These are phyloP conservation scores for Trypoxylon attenuatum DNA, from an alignment of 2,888 invertebrate genomes.

Conservation along the genomic window DNA sequence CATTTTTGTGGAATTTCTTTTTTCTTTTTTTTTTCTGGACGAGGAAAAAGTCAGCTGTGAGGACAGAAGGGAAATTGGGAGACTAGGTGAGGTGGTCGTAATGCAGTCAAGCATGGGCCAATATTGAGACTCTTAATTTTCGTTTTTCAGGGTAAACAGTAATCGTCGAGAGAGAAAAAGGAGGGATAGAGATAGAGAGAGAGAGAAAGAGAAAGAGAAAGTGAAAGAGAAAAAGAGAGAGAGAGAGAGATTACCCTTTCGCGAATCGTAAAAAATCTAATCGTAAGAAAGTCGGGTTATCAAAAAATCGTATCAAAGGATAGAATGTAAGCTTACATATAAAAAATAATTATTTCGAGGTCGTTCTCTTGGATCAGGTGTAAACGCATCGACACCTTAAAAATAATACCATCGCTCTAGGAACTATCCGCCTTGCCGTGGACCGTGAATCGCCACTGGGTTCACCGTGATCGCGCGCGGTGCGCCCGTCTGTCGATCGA, in stretches of 20 bases:
- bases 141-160: too few relatives aligned
- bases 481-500: background rate
- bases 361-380: constrained; percentile 49
- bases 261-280: background rate
- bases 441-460: constrained; percentile 48
- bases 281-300: constrained; percentile 12
- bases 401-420: constrained; percentile 73
- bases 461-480: constrained; percentile 4
- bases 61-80: too few relatives aligned
- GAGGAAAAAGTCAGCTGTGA: background rate
- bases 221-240: too few relatives aligned
- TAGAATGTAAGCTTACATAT: constrained; percentile 38
- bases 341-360: constrained; percentile 46
- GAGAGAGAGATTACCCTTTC: too few relatives aligned
- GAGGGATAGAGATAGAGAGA: too few relatives aligned
- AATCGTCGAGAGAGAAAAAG: too few relatives aligned
- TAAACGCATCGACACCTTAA: constrained; percentile 70
- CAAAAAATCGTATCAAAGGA: constrained; percentile 16
- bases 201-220: constrained; percentile 1
- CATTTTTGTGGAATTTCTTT: constrained; percentile 6
- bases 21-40: too few relatives aligned
- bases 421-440: constrained; percentile 69
- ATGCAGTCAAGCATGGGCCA: too few relatives aligned
- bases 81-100: too few relatives aligned
- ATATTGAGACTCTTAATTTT: too few relatives aligned